phyloP scores from a whole-genome alignment of 2,113 vertebrate genomes.

The Grantiella picta region DNA sequence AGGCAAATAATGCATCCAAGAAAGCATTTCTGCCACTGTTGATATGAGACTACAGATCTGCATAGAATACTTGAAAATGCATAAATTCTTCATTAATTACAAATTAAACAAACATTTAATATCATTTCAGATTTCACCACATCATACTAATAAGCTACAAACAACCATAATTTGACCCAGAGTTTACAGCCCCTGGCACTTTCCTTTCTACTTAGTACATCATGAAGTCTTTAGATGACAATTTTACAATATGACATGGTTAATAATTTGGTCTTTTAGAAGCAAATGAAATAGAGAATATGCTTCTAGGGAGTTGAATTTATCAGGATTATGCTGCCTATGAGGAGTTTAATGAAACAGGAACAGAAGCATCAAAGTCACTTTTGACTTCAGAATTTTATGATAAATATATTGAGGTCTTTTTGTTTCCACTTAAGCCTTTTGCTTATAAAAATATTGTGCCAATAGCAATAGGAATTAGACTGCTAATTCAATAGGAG shows the following conservation, averaged over 20 bases:
- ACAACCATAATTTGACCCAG: conserved; percentile 24
- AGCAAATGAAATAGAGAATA: conserved; percentile 17
- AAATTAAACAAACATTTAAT: conserved; percentile 35
- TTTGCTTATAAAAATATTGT: background rate
- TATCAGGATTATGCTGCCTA: background rate
- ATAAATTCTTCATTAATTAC: conserved; percentile 27
- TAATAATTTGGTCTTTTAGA: conserved; percentile 4
- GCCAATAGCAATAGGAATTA: background rate
- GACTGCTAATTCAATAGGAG: too few relatives aligned
- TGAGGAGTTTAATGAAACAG: background rate
- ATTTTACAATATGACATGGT: conserved; percentile 14
- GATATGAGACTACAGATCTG: background rate
- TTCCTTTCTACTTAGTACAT: conserved; percentile 6
- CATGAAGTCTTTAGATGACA: background rate
- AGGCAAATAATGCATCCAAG: background rate
- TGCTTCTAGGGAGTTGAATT: background rate
- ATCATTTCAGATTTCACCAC: conserved; percentile 42
- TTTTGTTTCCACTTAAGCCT: background rate
- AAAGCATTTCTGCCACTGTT: background rate
- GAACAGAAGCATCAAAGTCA: background rate
- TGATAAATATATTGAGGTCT: background rate
- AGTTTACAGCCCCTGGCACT: background rate
- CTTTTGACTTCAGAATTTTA: background rate
- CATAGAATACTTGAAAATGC: conserved; percentile 6
- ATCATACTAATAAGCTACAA: conserved; percentile 37